Base-by-base conservation (phyloP, 2,113 vertebrate genomes). In the Proteles cristata region DNA sequence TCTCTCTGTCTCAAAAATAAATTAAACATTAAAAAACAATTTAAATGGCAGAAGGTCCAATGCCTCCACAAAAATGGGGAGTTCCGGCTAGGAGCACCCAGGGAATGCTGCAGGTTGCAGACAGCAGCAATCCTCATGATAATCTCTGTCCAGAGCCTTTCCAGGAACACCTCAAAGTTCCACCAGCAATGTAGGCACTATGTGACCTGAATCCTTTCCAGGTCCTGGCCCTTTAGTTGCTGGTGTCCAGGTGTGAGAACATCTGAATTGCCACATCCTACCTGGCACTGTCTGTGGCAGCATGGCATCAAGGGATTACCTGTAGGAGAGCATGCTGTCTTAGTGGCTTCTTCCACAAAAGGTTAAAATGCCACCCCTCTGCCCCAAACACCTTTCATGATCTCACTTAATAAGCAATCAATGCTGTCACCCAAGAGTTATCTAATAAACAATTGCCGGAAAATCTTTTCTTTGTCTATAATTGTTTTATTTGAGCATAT, bases 371-470 rank as follows among this genome's bases (percentile, higher is more conserved):
- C 17, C 45, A 43, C 35, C 25, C 11, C 43, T 19, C 43, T 48
- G 28, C 65, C 16, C 79, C 33, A 63, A 50, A 35, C 12, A 7
- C 48, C 73, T 95, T 31, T 45, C 26, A 86, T 66, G 48, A 8
- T 84, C 58, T 92, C 43, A 80, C 21, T 88, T 84, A 93, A 55
- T 65, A 91, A 88, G 26, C 65, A 77, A 88, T 7, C 77, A 69
- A 79, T 82, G 90, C 81, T 93, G 15, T 65, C 88, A 45, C 39
- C 61, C 74, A 77, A 79, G 73, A 71, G 33, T 68, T 94, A 89
- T 93, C 77, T 61, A 90, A 71, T 89, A 55, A 85, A 69, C 7
- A 0, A 53, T 61, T 79, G 9, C 48, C 43, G 97, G 45, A 63
- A 88, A 88, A 43, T 65, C 7, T 63, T 53, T 85, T 45, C 19